These are phyloP conservation scores for Tiliacea citrago DNA, from an alignment of 2,888 invertebrate species.

Conservation along the genomic window DNA sequence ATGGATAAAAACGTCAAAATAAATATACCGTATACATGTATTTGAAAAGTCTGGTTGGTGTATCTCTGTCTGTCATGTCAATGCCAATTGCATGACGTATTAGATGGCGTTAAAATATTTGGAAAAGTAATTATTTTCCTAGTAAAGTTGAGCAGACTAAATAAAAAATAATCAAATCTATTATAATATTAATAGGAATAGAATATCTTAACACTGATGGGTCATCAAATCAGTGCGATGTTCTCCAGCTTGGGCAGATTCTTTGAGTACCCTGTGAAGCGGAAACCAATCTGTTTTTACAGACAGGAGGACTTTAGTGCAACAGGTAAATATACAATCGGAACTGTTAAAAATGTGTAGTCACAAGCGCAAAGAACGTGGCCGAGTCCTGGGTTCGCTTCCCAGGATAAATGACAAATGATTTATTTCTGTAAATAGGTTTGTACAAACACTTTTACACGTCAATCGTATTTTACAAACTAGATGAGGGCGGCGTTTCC, in stretches of 20 bases:
- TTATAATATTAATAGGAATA: neutral
- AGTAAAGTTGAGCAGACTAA: neutral
- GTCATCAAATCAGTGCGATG: slow-evolving; percentile 84
- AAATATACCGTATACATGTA: too few species aligned
- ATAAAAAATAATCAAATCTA: neutral
- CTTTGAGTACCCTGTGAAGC: slow-evolving; percentile 90
- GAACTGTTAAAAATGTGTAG: neutral
- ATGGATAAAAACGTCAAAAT: too few species aligned
- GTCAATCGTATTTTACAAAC: too few species aligned
- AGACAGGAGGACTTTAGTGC: slow-evolving; percentile 91
- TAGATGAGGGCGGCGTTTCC: too few species aligned
- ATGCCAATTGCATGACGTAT: slow-evolving; percentile 4
- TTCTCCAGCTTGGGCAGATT: slow-evolving; percentile 86
- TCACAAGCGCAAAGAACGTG: neutral
- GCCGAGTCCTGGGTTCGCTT: slow-evolving; percentile 24
- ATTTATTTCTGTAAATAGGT: too few species aligned
- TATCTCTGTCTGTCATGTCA: neutral
- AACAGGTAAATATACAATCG: slow-evolving; percentile 78
- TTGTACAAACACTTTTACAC: too few species aligned
- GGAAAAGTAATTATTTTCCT: neutral
- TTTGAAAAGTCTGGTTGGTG: slow-evolving; percentile 25
- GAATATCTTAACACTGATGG: slow-evolving; percentile 75
- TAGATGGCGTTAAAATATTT: neutral
- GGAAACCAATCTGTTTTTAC: slow-evolving; percentile 91
- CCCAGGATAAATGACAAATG: too few species aligned